phyloP scores from a whole-genome alignment of 2,797 vertebrate species.

The Cottoperca gobio region DNA sequence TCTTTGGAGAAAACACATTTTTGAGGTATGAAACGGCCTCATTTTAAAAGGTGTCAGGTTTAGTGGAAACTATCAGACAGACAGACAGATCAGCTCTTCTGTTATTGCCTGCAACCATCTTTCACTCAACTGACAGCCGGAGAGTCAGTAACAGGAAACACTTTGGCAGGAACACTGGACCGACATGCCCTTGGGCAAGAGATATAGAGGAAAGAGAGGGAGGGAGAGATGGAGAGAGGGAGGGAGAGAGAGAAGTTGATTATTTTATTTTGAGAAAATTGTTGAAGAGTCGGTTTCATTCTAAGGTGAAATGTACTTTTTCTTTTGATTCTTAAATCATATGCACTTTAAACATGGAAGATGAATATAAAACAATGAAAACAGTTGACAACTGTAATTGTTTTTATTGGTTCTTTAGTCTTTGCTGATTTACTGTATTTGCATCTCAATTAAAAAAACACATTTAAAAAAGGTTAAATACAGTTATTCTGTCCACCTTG shows the following conservation, averaged over 20 bases:
- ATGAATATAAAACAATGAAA: background rate
- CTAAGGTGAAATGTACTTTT: too few species aligned
- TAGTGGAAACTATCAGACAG: slow-evolving; percentile 40
- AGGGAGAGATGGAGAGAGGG: background rate
- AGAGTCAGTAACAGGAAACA: slow-evolving; percentile 64
- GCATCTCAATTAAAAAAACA: background rate
- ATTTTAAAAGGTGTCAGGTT: slow-evolving; percentile 38
- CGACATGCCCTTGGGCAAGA: slow-evolving; percentile 57
- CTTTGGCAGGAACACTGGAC: slow-evolving; percentile 54
- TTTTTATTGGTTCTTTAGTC: background rate
- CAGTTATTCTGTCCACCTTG: background rate
- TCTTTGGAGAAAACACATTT: background rate
- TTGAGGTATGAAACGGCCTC: slow-evolving; percentile 7
- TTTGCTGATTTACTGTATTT: background rate
- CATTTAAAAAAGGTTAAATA: too few species aligned
- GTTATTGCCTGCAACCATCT: slow-evolving; percentile 64
- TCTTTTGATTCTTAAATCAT: too few species aligned
- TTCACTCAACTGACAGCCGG: slow-evolving; percentile 64
- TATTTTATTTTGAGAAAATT: slow-evolving; percentile 29
- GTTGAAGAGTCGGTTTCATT: slow-evolving; percentile 1
- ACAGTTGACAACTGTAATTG: background rate
- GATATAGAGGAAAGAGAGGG: slow-evolving; percentile 12
- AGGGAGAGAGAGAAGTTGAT: background rate
- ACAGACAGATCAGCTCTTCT: slow-evolving; percentile 54
- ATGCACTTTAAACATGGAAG: background rate